Conservation (phyloP, 2,888 invertebrate genomes). For the Nymphalis urticae region DNA sequence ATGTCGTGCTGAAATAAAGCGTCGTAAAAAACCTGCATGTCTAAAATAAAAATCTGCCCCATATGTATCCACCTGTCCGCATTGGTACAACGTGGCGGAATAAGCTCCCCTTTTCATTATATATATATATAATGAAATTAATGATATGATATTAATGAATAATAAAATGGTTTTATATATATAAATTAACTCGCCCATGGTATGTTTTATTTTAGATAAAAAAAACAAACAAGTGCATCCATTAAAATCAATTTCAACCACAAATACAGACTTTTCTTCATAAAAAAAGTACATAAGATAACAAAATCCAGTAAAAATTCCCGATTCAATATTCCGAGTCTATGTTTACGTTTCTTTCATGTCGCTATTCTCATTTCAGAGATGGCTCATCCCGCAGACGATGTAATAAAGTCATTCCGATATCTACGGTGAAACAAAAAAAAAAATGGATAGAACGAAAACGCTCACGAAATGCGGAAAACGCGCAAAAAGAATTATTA, state of each 20-base stretch:
- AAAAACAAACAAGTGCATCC: neutral
- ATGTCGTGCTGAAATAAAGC: too few species aligned
- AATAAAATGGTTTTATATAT: too few species aligned
- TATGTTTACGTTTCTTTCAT: conserved; percentile 24
- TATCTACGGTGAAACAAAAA: conserved; percentile 17
- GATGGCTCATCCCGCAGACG: conserved; percentile 25
- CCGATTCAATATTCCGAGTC: conserved; percentile 22
- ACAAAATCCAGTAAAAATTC: conserved; percentile 23
- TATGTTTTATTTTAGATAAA: neutral
- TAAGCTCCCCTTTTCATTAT: too few species aligned
- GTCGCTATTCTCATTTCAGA: conserved; percentile 26
- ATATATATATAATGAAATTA: too few species aligned
- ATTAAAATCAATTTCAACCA: conserved; percentile 17
- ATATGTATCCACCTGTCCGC: too few species aligned
- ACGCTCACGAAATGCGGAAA: conserved; percentile 9
- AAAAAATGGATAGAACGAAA: conserved; percentile 10
- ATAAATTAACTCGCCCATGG: neutral
- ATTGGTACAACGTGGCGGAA: too few species aligned
- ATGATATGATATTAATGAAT: too few species aligned
- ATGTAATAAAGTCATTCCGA: conserved; percentile 29
- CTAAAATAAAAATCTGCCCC: too few species aligned
- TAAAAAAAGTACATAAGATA: conserved; percentile 22
- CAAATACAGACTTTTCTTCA: conserved; percentile 7
- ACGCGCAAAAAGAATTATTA: conserved; percentile 18
- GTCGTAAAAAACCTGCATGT: too few species aligned